Percentiles rank a stretch among this genome's conserved stretches.
These are phyloP conservation scores for Gastrophysa polygoni DNA, from an alignment of 2,888 invertebrate genomes.

Conservation along the genomic window DNA sequence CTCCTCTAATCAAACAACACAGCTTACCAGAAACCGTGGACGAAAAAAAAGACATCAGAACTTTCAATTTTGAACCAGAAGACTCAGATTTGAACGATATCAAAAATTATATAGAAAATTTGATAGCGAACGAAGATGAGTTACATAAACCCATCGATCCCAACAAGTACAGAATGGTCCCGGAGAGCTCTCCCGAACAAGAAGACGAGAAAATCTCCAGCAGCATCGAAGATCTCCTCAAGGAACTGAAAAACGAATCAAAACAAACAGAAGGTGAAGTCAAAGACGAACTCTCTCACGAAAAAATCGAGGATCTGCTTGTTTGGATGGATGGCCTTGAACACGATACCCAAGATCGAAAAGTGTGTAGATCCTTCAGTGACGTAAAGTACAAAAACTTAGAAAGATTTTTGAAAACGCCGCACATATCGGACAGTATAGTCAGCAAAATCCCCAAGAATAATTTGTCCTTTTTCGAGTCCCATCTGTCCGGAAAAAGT, in stretches of 20 bases:
- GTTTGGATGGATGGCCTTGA: conserved; percentile 57
- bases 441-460: conserved; percentile 54
- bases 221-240: conserved; percentile 58
- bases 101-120: conserved; percentile 56
- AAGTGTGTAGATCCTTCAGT: conserved; percentile 51
- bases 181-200: conserved; percentile 32
- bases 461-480: conserved; percentile 56
- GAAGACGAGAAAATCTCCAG: conserved; percentile 49
- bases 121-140: conserved; percentile 55
- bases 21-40: conserved; percentile 49
- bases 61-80: conserved; percentile 57
- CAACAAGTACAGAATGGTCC: conserved; percentile 38
- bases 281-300: conserved; percentile 42
- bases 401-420: conserved; percentile 51
- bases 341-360: conserved; percentile 49
- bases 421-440: conserved; percentile 47
- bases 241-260: conserved; percentile 55
- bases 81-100: conserved; percentile 54
- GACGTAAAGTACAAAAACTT: conserved; percentile 56
- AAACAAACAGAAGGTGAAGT: conserved; percentile 30
- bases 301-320: conserved; percentile 57
- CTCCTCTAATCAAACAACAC: conserved; percentile 44
- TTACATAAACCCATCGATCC: conserved; percentile 54
- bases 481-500: conserved; percentile 51
- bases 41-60: conserved; percentile 35